phyloP scores from a whole-genome alignment of 2,888 invertebrate species.

The Phania funesta region DNA sequence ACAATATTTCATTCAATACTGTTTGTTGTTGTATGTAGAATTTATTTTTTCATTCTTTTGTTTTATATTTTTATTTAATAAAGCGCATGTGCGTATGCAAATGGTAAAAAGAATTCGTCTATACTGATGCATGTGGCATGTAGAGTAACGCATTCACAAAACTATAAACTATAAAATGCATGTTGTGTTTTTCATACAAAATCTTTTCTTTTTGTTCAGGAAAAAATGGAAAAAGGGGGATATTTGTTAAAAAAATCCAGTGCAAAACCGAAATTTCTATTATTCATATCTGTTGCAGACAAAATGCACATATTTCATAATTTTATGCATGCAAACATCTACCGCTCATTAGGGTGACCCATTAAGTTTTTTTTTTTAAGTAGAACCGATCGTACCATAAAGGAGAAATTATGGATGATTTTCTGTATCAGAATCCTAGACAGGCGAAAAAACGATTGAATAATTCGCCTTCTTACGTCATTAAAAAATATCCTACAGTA shows the following conservation, averaged over 20 bases:
- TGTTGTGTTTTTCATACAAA: slow-evolving; percentile 27
- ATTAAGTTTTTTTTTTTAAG: background rate
- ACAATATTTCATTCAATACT: slow-evolving; percentile 40
- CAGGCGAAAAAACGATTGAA: no score
- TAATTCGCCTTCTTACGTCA: no score
- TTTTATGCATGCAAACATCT: background rate
- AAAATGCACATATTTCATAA: slow-evolving; percentile 48
- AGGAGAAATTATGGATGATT: no score
- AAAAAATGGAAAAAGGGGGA: slow-evolving; percentile 1
- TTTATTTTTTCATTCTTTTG: background rate
- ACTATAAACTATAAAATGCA: slow-evolving; percentile 40
- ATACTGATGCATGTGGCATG: slow-evolving; percentile 14
- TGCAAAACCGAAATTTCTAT: slow-evolving; percentile 27
- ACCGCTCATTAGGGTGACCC: background rate
- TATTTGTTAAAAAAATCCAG: slow-evolving; percentile 13
- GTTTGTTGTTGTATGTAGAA: background rate
- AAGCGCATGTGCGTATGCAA: slow-evolving; percentile 60
- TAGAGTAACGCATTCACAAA: slow-evolving; percentile 13
- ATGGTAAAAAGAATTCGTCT: background rate
- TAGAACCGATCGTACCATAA: no score
- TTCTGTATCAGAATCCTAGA: no score
- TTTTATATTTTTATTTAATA: slow-evolving; percentile 20
- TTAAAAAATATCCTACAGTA: no score
- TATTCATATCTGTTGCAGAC: slow-evolving; percentile 22
- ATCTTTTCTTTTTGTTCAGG: background rate